Evolutionary conservation across 1,140 invertebrate genomes (phyloP).

Genomic region (Sinella curviseta): DNA sequence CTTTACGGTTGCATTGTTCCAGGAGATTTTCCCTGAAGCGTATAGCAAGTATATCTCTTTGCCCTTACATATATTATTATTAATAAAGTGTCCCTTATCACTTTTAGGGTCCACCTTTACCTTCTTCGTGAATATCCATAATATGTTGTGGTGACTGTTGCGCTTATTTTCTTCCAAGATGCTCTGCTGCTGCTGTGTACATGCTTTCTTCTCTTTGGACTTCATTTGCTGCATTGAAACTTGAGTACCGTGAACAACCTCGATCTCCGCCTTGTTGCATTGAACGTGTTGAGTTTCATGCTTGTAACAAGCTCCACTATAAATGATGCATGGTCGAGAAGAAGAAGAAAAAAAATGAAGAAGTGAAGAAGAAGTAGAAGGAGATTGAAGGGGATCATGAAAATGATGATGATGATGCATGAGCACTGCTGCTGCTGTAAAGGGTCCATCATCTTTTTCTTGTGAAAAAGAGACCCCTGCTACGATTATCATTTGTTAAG

Average conservation of each 20-base stretch:
- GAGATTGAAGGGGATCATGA: slow-evolving; percentile 2
- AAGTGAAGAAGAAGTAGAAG: background rate
- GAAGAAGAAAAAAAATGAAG: background rate
- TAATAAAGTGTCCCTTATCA: too few relatives aligned
- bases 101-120: too few relatives aligned
- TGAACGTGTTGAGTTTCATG: slow-evolving; percentile 3
- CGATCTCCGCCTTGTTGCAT: slow-evolving; percentile 16
- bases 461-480: slow-evolving; percentile 18
- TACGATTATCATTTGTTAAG: slow-evolving; percentile 26
- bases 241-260: slow-evolving; percentile 24
- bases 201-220: background rate
- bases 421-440: background rate
- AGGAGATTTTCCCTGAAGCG: too few relatives aligned
- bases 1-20: too few relatives aligned
- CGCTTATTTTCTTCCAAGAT: too few relatives aligned
- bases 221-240: slow-evolving; percentile 21
- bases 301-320: background rate
- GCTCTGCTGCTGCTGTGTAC: background rate
- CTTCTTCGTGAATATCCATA: too few relatives aligned
- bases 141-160: too few relatives aligned
- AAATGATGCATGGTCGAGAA: background rate
- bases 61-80: too few relatives aligned
- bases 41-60: too few relatives aligned
- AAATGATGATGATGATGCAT: background rate
- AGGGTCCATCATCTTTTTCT: slow-evolving; percentile 23